phyloP scores from a whole-genome alignment of 2,797 vertebrate genomes.

The Salarias fasciatus region DNA sequence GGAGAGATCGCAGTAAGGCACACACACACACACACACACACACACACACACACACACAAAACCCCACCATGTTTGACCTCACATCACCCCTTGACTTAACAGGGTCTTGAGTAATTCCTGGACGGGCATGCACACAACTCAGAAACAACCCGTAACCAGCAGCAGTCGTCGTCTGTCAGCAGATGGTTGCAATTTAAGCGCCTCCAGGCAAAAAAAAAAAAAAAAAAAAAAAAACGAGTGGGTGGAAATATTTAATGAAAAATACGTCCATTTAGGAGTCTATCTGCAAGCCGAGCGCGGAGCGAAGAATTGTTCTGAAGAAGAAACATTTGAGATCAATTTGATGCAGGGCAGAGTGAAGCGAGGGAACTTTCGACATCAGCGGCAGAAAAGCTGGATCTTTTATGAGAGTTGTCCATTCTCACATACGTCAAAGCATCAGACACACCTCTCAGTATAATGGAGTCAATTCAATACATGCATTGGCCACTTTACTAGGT shows the following conservation, averaged over 20 bases:
- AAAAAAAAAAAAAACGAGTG: too few species aligned
- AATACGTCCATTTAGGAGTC: constrained; percentile 51
- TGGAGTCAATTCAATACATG: too few species aligned
- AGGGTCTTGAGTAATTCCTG: constrained; percentile 54
- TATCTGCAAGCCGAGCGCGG: constrained; percentile 45
- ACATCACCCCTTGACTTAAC: constrained; percentile 54
- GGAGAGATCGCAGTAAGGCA: constrained; percentile 16
- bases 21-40: too few species aligned
- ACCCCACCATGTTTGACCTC: constrained; percentile 50
- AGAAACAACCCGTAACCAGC: constrained; percentile 42
- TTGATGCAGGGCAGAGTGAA: constrained; percentile 53
- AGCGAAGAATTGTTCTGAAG: constrained; percentile 43
- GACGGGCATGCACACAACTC: constrained; percentile 33
- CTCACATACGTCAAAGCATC: background rate
- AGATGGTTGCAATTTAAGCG: constrained; percentile 77
- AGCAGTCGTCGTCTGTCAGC: constrained; percentile 45
- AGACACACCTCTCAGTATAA: too few species aligned
- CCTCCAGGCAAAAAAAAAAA: constrained; percentile 37
- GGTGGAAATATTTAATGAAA: constrained; percentile 63
- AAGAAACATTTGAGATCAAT: constrained; percentile 77
- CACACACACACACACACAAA: too few species aligned
- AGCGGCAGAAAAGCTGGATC: constrained; percentile 54
- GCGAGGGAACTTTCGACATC: constrained; percentile 70
- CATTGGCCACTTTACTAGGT: too few species aligned
- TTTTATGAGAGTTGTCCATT: background rate